Base-by-base conservation (phyloP, 37 sponge, comb jelly and placozoan species). In the Chondrilla cf. caribensis region DNA sequence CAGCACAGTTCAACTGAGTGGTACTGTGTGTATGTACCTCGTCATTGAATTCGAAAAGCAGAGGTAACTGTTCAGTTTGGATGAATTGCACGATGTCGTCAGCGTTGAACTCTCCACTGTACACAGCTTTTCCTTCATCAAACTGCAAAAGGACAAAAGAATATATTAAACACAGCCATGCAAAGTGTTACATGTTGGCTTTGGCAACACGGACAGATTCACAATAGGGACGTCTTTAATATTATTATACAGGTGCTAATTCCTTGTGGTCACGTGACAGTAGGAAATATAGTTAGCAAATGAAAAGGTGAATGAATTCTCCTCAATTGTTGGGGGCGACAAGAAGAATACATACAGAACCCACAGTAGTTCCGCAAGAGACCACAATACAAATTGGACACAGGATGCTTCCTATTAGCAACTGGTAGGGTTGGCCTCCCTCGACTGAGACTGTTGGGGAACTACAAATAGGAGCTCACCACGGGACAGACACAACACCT, bases 11-110 rank as follows among this genome's bases (percentile, higher is more conserved):
- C n/a, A n/a, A n/a, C n/a, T n/a, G n/a, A n/a, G n/a, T n/a, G n/a
- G n/a, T n/a, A n/a, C n/a, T n/a, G n/a, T n/a, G n/a, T n/a, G n/a
- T 42, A 82, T 84, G 36, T 83, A 97, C 95, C 82, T 95, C 88
- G 51, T 95, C 93, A 77, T 80, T 77, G 85, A 97, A 97, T 54
- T 87, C 87, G 17, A 88, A 87, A 58, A 97, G 87, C 37, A 89
- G 79, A 33, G 95, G 95, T 6, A 95, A 81, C 60, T 87, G 88
- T 40, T 95, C 91, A 18, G 70, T 81, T 8, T 76, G 57, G 25
- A 93, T 55, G 79, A 97, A 97, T 0, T 54, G 54, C n/a, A 57
- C 59, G 39, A 97, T 92, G 25, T 84, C 76, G 39, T 90, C 90
- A 43, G 88, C 77, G 1, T 76, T 91, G 58, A 44, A 80, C 24